Base-by-base conservation (phyloP, 2,113 vertebrate species). In the Physeter macrocephalus region DNA sequence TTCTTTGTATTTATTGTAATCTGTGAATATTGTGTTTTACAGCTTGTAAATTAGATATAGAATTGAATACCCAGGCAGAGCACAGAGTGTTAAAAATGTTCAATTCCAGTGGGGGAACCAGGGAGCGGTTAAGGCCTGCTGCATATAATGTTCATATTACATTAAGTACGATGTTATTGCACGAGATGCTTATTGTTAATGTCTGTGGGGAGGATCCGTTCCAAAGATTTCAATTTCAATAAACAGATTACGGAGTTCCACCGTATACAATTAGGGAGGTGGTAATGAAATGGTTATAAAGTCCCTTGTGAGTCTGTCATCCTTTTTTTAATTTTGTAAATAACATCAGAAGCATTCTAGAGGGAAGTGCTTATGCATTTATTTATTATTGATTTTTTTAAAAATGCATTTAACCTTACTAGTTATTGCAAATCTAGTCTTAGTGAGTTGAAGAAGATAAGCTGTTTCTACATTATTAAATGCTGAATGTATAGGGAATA, bases 281-380 rank as follows among this genome's bases (percentile, higher is more conserved):
- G 99, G 99, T 99, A 99, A 99, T 99, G 98, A 99, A 99, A 99
- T 99, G 98, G 98, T 99, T 99, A 99, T 99, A 96, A 98, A 99
- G 98, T 99, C 99, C 99, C 99, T 92, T 96, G 99, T 98, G 98
- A 97, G 98, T 99, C 99, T 98, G 97, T 98, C 98, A 98, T 98
- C 92, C 97, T 98, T 99, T 98, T 98, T 99, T 99, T 99, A 99
- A 99, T 99, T 99, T 99, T 98, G 98, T 99, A 99, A 99, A 99
- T 99, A 99, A 99, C 99, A 99, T 99, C 99, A 99, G 98, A 98
- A 98, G 96, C 97, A 98, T 99, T 99, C 99, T 98, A 96, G 97
- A 98, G 99, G 98, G 98, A 99, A 99, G 98, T 99, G 98, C 98
- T 99, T 99, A 99, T 99, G 98, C 99, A 99, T 99, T 99, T 99